Base-by-base conservation (phyloP, 2,113 vertebrate species). In the Rhynchomys soricoides region DNA sequence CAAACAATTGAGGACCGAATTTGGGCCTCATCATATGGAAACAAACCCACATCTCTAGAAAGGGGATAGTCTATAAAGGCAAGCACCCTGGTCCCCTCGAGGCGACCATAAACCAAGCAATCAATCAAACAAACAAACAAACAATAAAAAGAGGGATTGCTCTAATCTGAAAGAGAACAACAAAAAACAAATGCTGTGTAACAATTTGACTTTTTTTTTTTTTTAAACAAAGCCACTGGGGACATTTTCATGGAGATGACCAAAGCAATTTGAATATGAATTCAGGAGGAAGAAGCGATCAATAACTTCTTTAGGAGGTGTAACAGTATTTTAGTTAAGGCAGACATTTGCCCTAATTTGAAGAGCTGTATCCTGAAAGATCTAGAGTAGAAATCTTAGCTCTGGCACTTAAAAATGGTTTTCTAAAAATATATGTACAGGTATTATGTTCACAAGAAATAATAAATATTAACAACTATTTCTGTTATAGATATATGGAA, bases 81-180 rank as follows among this genome's bases (percentile, higher is more conserved):
- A 93, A 88, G 2, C 62, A 29, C 66, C 34, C 29, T 68, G 48
- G 45, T 71, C 59, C 68, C 64, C 85, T 88, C 57, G n/a, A 94
- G 73, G n/a, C 48, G 70, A 43, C 43, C 24, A 77, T 24, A 9
- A 43, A 64, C 37, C 40, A 64, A 81, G 21, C 17, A 37, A 59
- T 29, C 52, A 81, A 68, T 1, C 5, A 52, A 43, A 11, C 43
- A 66, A 45, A 9, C 37, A 22, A 34, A 48, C 19, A 78, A 48
- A 89, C 19, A 77, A 52, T 11, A 45, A 75, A 75, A 79, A 75
- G 17, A 94, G 64, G 17, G 74, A 55, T 2, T 68, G 22, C 22
- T 95, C 71, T 90, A 82, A 37, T 90, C 92, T 71, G 45, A 74
- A 95, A 97, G 26, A 95, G 82, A 73, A 45, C 91, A 93, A 86